Conservation (phyloP, 2,797 vertebrate species). For the Hippocampus kuda region DNA sequence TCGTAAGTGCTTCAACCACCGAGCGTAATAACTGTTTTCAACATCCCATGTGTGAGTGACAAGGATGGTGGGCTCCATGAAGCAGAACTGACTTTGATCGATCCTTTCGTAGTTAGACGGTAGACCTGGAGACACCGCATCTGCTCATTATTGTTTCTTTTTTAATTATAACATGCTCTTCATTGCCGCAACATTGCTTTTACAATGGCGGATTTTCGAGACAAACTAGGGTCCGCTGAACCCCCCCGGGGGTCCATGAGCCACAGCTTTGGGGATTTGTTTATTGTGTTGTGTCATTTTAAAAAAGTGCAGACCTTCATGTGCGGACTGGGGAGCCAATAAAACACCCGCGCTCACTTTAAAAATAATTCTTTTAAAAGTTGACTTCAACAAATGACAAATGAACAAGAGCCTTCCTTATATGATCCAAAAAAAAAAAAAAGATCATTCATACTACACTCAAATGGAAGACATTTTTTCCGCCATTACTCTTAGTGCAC, state of each 20-base stretch:
- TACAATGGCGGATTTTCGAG: too few relatives aligned
- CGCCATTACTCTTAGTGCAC: not conserved
- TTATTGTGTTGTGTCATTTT: too few relatives aligned
- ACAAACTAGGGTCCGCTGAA: too few relatives aligned
- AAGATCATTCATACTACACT: too few relatives aligned
- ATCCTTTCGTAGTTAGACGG: slow-evolving; percentile 26
- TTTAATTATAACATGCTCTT: not conserved
- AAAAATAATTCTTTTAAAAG: not conserved
- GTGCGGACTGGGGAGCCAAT: too few relatives aligned
- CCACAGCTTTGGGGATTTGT: too few relatives aligned
- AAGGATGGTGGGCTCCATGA: slow-evolving; percentile 22
- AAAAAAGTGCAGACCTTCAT: too few relatives aligned
- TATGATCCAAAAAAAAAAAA: too few relatives aligned
- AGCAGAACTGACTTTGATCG: slow-evolving; percentile 43
- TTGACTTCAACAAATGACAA: not conserved
- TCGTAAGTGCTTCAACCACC: slow-evolving; percentile 38
- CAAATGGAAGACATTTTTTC: not conserved
- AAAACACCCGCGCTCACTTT: not conserved
- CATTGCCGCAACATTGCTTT: not conserved
- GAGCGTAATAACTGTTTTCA: slow-evolving; percentile 56
- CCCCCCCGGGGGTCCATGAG: too few relatives aligned
- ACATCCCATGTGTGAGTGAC: slow-evolving; percentile 51
- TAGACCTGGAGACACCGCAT: not conserved
- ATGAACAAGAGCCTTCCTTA: too few relatives aligned
- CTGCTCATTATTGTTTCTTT: not conserved